Evolutionary conservation across 2,888 invertebrate genomes (phyloP).

Genomic region (Adelognathus sp.): DNA sequence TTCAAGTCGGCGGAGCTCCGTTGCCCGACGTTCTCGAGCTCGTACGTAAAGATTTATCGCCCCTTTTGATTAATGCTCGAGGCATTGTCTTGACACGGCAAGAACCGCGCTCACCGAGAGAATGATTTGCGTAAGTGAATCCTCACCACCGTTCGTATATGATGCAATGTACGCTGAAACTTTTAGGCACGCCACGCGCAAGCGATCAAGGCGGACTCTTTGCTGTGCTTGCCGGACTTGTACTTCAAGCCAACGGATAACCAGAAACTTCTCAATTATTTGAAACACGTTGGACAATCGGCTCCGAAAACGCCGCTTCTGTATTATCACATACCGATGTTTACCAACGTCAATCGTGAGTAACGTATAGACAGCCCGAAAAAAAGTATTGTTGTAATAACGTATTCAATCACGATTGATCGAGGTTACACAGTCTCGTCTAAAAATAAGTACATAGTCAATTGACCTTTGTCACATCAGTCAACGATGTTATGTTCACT

Average conservation of each 20-base stretch:
- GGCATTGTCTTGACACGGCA: neutral
- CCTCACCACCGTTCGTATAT: neutral
- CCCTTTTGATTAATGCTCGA: neutral
- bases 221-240: slow-evolving; percentile 89
- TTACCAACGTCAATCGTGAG: slow-evolving; percentile 89
- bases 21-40: slow-evolving; percentile 87
- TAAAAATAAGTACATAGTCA: too few relatives aligned
- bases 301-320: slow-evolving; percentile 90
- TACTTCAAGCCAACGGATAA: slow-evolving; percentile 87
- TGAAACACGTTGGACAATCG: slow-evolving; percentile 86
- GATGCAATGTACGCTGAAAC: neutral
- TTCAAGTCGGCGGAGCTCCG: slow-evolving; percentile 88
- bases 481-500: too few relatives aligned
- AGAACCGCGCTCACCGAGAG: neutral
- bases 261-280: slow-evolving; percentile 85
- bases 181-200: slow-evolving; percentile 87
- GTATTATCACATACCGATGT: slow-evolving; percentile 91
- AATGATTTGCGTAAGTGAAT: neutral
- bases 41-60: slow-evolving; percentile 79
- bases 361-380: slow-evolving; percentile 59
- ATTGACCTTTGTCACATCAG: too few relatives aligned
- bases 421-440: too few relatives aligned
- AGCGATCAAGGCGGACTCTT: slow-evolving; percentile 85
- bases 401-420: too few relatives aligned
- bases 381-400: too few relatives aligned